Percentiles rank a stretch among this genome's conserved stretches.
phyloP scores from a whole-genome alignment of 1,140 invertebrate species.

The Neuroterus valhalla region DNA sequence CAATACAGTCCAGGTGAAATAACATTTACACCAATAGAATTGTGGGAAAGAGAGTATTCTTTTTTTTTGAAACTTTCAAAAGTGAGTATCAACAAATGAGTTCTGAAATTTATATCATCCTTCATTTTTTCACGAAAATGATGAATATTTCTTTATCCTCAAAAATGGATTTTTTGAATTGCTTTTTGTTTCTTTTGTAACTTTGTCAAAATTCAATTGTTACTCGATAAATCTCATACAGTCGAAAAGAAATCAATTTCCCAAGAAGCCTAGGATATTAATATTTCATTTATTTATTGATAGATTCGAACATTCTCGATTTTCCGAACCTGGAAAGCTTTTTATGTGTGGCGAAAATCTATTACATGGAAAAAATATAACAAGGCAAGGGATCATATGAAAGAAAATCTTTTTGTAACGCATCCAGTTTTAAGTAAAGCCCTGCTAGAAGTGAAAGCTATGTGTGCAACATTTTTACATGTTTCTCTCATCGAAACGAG shows the following conservation, averaged over 20 bases:
- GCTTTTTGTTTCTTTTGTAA: too few relatives aligned
- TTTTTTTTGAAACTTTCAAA: conserved; percentile 81
- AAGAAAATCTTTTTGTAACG: conserved; percentile 83
- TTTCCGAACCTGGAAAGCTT: conserved; percentile 88
- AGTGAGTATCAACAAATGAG: conserved; percentile 62
- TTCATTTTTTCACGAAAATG: too few relatives aligned
- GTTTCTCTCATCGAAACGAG: conserved; percentile 78
- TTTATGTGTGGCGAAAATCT: conserved; percentile 87
- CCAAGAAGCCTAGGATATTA: neutral
- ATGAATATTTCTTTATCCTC: too few relatives aligned
- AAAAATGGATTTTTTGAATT: too few relatives aligned
- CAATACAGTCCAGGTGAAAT: conserved; percentile 79
- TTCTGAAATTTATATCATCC: too few relatives aligned
- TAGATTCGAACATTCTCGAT: conserved; percentile 84
- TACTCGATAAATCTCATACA: too few relatives aligned
- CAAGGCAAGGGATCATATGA: conserved; percentile 77
- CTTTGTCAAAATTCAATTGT: too few relatives aligned
- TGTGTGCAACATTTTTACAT: conserved; percentile 81
- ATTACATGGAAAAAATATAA: conserved; percentile 82
- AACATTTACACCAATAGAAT: conserved; percentile 80
- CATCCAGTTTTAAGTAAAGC: conserved; percentile 83
- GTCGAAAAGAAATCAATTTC: too few relatives aligned
- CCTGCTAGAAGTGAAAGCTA: conserved; percentile 81
- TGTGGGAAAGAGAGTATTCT: conserved; percentile 84
- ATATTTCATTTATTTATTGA: conserved; percentile 42